Evolutionary conservation across 2,113 vertebrate genomes (phyloP).

Genomic region (Pachypanchax playfairii): DNA sequence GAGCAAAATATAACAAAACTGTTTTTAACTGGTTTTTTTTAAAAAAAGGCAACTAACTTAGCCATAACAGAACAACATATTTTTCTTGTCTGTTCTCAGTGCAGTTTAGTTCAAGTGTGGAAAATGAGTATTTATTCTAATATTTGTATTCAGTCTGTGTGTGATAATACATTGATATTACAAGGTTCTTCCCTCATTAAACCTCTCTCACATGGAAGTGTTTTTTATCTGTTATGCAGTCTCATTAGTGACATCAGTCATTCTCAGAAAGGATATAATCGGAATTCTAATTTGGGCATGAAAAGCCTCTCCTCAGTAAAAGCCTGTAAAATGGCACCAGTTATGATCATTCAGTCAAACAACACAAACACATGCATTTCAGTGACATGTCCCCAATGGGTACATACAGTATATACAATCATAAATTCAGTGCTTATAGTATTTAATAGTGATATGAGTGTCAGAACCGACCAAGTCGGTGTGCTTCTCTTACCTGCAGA

Average conservation of each 20-base stretch:
- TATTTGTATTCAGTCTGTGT: neutral
- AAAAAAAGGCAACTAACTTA: neutral
- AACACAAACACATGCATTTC: neutral
- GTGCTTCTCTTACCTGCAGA: no score
- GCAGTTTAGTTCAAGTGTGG: neutral
- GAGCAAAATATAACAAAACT: no score
- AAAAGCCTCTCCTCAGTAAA: neutral
- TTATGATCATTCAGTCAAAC: neutral
- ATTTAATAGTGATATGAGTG: no score
- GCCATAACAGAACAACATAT: neutral
- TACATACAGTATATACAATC: no score
- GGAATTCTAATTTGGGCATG: neutral
- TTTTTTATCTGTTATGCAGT: neutral
- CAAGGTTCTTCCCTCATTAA: conserved; percentile 3
- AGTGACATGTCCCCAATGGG: no score
- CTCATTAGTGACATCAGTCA: neutral
- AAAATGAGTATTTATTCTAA: neutral
- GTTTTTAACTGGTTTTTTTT: no score
- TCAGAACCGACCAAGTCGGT: no score
- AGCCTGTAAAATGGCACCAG: neutral
- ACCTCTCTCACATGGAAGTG: neutral
- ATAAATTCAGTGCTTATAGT: no score
- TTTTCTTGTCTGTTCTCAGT: neutral
- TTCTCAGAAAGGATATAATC: neutral
- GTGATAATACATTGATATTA: neutral